A percentile compares a stretch with the other conserved stretches of the same genome.
Evolutionary conservation across 1,140 invertebrate genomes (phyloP).

Genomic region (Atopsyche davidsoni): DNA sequence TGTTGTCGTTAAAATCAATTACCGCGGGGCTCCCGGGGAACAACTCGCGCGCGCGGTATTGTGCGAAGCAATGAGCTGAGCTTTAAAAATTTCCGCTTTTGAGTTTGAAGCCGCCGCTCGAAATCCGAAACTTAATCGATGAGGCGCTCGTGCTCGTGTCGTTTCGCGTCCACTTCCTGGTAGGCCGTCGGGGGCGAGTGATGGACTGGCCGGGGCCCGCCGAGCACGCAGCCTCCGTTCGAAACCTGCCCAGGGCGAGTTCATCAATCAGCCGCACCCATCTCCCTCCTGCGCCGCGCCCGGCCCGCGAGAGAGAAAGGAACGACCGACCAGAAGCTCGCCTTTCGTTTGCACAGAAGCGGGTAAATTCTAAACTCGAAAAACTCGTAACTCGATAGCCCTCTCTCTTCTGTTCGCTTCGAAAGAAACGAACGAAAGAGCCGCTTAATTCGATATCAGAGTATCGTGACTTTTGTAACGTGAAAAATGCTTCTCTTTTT

Average conservation of each 20-base stretch:
- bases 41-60: constrained; percentile 13
- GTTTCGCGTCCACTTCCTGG: constrained; percentile 26
- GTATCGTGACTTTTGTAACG: background rate
- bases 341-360: constrained; percentile 28
- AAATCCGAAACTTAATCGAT: constrained; percentile 20
- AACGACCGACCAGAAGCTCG: constrained; percentile 17
- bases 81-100: constrained; percentile 3
- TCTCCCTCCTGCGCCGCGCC: constrained; percentile 4
- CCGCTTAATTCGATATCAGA: constrained; percentile 23
- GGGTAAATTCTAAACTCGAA: constrained; percentile 15
- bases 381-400: constrained; percentile 15
- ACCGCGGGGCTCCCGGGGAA: no score
- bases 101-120: constrained; percentile 5
- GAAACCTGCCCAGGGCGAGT: constrained; percentile 8
- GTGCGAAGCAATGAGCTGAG: constrained; percentile 6
- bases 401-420: constrained; percentile 17
- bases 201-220: background rate
- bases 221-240: constrained; percentile 13
- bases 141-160: background rate
- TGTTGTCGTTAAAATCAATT: no score
- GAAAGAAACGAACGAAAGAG: constrained; percentile 6
- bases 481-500: background rate
- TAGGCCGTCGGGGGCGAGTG: constrained; percentile 10
- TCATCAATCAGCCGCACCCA: constrained; percentile 21
- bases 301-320: background rate